Conservation (phyloP, 2,888 invertebrate species). For the Orchesellides sinensis region DNA sequence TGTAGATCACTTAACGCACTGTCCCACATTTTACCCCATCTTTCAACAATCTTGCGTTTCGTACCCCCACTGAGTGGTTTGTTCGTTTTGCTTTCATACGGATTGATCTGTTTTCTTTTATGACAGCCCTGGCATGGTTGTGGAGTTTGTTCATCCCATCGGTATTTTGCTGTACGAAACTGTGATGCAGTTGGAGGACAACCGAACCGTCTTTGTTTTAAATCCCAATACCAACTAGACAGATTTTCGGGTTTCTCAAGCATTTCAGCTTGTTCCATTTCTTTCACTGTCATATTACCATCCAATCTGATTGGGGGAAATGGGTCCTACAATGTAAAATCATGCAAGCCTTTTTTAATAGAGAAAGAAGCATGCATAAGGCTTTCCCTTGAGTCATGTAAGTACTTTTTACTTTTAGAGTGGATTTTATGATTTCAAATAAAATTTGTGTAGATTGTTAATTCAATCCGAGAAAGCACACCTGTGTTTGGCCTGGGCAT, state of each 20-base stretch:
- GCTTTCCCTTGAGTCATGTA: too few relatives aligned
- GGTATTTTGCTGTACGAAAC: conserved; percentile 12
- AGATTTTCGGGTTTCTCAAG: conserved; percentile 14
- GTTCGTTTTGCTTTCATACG: not conserved
- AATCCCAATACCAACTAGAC: conserved; percentile 17
- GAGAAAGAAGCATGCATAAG: too few relatives aligned
- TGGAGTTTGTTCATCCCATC: conserved; percentile 18
- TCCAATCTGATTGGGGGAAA: too few relatives aligned
- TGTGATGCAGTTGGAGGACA: conserved; percentile 12
- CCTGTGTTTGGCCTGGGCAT: too few relatives aligned
- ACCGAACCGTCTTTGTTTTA: conserved; percentile 14
- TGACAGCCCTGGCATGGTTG: not conserved
- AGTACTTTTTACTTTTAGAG: too few relatives aligned
- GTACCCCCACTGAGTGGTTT: conserved; percentile 6
- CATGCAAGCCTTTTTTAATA: too few relatives aligned
- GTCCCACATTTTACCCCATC: conserved; percentile 56
- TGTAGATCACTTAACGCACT: conserved; percentile 46
- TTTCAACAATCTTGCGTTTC: conserved; percentile 30
- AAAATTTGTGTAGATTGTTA: too few relatives aligned
- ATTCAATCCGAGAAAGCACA: too few relatives aligned
- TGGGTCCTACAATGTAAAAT: too few relatives aligned
- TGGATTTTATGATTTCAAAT: too few relatives aligned
- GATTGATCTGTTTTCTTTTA: conserved; percentile 27
- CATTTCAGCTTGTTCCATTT: not conserved
- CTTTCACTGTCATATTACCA: too few relatives aligned